phyloP scores from a whole-genome alignment of 2,113 vertebrate species.

The Chlamydotis undulata region DNA sequence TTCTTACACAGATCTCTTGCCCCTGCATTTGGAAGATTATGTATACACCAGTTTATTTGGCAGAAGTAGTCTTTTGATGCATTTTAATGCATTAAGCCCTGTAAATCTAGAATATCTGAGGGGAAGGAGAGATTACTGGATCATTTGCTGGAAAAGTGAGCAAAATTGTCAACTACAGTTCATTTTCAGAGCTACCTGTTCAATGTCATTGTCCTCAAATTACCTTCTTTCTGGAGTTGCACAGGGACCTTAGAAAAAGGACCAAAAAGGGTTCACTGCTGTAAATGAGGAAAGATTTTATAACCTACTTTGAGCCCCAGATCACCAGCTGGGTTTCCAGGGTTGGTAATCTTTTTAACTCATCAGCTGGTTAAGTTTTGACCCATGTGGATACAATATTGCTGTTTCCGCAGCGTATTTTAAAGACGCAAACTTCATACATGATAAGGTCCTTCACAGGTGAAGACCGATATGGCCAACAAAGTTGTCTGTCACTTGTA shows the following conservation, averaged over 20 bases:
- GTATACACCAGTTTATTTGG: not conserved
- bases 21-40: not conserved
- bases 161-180: not conserved
- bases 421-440: not conserved
- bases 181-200: not conserved
- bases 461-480: rapidly evolving
- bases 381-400: not conserved
- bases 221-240: not conserved
- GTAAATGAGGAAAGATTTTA: not conserved
- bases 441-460: not conserved
- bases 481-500: not conserved
- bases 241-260: not conserved
- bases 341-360: not conserved
- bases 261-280: not conserved
- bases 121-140: not conserved
- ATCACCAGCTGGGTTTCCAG: not conserved
- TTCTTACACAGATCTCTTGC: not conserved
- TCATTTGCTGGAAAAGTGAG: not conserved
- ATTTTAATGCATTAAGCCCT: not conserved
- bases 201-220: not conserved
- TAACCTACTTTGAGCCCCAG: not conserved
- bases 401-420: not conserved
- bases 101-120: not conserved
- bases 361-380: not conserved
- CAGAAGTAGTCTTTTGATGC: not conserved